A percentile compares a stretch with the other conserved stretches of the same genome.
phyloP scores from a whole-genome alignment of 2,797 vertebrate genomes.

The Taenioides sp. region DNA sequence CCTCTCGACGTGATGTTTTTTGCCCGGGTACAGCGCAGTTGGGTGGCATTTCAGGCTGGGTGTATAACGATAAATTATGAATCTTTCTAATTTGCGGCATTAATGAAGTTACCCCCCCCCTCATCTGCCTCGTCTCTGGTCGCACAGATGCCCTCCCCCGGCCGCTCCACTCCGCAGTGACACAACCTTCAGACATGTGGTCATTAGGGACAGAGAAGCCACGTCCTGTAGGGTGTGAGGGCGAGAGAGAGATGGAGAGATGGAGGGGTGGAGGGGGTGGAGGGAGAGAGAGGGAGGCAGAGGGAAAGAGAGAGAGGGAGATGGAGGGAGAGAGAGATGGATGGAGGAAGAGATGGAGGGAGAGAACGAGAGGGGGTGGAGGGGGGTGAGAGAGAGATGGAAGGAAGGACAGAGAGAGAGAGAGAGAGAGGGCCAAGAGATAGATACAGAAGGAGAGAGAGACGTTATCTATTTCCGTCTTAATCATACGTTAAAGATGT shows the following conservation, averaged over 20 bases:
- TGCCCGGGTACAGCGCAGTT: constrained; percentile 93
- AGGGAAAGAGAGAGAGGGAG: no score
- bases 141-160: constrained; percentile 26
- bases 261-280: no score
- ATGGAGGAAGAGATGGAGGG: no score
- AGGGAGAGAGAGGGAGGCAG: no score
- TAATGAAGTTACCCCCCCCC: constrained; percentile 88
- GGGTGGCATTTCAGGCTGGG: constrained; percentile 97
- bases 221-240: constrained; percentile 69
- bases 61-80: constrained; percentile 98
- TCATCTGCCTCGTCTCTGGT: constrained; percentile 50
- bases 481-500: neutral
- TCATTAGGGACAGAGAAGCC: constrained; percentile 77
- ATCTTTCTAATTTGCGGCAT: constrained; percentile 97
- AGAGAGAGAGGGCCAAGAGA: no score
- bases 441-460: no score
- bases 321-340: no score
- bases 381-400: no score
- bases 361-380: no score
- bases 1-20: constrained; percentile 87
- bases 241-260: constrained; percentile 24
- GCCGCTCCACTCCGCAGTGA: neutral
- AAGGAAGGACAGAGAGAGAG: no score
- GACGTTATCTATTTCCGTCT: neutral
- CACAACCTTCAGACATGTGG: constrained; percentile 71